These are phyloP conservation scores for Cheiracanthium punctorium DNA, from an alignment of 2,888 invertebrate species.

Conservation along the genomic window DNA sequence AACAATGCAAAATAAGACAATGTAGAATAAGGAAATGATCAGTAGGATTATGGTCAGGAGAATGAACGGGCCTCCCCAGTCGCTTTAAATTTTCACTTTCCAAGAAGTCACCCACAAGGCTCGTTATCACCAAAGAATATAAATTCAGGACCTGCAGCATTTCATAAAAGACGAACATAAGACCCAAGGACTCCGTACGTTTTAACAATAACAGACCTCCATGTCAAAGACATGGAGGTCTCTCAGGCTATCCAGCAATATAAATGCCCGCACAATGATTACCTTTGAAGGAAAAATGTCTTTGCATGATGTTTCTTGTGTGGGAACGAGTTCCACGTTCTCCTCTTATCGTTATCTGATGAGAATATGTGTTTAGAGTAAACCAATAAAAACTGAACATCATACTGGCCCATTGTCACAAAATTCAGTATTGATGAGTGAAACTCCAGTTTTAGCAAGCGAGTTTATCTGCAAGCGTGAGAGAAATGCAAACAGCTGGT, in stretches of 20 bases:
- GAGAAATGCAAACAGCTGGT: not conserved
- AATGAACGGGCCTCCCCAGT: not conserved
- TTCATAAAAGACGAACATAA: not conserved
- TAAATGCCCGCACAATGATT: not conserved
- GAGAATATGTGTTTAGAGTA: not conserved
- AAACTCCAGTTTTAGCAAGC: too few species aligned
- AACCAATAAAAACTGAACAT: not conserved
- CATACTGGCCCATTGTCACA: not conserved
- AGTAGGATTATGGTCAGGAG: not conserved
- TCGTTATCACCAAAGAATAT: not conserved
- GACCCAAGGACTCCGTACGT: not conserved
- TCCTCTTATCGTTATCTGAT: too few species aligned
- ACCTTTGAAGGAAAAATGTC: not conserved
- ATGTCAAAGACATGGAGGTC: not conserved
- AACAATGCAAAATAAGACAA: too few species aligned
- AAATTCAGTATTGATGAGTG: not conserved
- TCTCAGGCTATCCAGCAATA: too few species aligned
- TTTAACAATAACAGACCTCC: not conserved
- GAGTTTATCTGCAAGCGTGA: not conserved
- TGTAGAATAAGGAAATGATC: too few species aligned
- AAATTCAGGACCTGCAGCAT: too few species aligned
- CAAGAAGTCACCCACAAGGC: not conserved
- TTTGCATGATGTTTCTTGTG: not conserved
- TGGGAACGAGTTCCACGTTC: too few species aligned
- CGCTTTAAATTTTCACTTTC: too few species aligned